A percentile compares a stretch with the other conserved stretches of the same genome.
Evolutionary conservation across 2,113 vertebrate species (phyloP).

Genomic region (Microcebus ravelobensis): DNA sequence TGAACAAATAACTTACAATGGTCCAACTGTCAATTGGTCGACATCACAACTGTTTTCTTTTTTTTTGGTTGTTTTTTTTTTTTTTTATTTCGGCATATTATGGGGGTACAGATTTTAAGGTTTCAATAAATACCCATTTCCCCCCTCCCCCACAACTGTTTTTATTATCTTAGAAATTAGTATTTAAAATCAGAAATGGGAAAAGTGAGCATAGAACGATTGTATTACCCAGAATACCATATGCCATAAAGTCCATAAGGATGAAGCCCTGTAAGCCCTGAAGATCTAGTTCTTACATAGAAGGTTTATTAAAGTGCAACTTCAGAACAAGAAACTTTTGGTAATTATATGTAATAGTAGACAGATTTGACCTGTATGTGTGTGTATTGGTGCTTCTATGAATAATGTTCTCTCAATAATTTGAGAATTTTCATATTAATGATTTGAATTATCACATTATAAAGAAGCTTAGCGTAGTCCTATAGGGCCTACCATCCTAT

Average conservation of each 20-base stretch:
- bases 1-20: background rate
- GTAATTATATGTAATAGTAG: background rate
- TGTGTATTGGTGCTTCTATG: background rate
- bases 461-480: background rate
- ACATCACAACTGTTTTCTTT: background rate
- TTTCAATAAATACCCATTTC: too few species aligned
- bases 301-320: constrained; percentile 16
- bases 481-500: background rate
- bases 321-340: background rate
- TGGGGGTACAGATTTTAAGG: too few species aligned
- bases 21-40: background rate
- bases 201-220: background rate
- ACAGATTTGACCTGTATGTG: background rate
- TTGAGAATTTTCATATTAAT: constrained; percentile 23
- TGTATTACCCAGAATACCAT: background rate
- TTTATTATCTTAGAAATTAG: constrained; percentile 31
- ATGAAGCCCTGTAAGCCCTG: background rate
- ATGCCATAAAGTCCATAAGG: background rate
- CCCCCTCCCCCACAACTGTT: background rate
- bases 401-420: background rate
- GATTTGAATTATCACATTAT: background rate
- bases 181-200: constrained; percentile 39
- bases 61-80: too few species aligned
- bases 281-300: constrained; percentile 19
- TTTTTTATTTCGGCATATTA: too few species aligned